Conservation (phyloP, 2,113 vertebrate species). For the Trematocara nigrifrons region DNA sequence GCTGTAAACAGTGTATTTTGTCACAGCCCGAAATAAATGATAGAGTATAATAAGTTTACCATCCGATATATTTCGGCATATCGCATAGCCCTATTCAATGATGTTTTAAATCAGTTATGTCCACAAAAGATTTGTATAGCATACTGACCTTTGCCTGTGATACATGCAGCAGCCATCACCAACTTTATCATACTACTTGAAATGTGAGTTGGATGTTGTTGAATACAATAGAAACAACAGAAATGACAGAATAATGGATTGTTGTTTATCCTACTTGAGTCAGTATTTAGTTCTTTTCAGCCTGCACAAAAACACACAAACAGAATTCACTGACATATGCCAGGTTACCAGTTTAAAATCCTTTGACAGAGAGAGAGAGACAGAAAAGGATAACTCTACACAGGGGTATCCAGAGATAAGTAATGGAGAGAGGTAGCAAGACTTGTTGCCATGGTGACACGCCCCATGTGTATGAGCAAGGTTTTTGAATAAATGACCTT, state of each 20-base stretch:
- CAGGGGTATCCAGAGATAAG: constrained; percentile 10
- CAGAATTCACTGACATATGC: neutral
- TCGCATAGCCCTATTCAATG: neutral
- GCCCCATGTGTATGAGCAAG: constrained; percentile 46
- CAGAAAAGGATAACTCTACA: neutral
- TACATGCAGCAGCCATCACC: neutral
- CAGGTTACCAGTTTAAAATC: neutral
- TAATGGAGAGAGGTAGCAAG: constrained; percentile 21
- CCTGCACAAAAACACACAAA: neutral
- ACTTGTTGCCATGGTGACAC: constrained; percentile 67
- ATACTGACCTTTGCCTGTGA: neutral
- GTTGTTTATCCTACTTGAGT: neutral
- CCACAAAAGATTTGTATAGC: neutral
- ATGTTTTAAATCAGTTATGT: neutral
- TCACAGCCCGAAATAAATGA: neutral
- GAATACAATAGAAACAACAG: neutral
- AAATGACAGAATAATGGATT: neutral
- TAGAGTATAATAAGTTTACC: neutral
- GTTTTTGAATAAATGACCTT: constrained; percentile 69
- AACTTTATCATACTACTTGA: neutral
- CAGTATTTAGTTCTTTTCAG: neutral
- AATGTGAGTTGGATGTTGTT: neutral
- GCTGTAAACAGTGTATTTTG: neutral
- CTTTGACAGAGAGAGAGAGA: neutral
- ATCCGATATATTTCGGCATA: neutral